Evolutionary conservation across 37 sponge, comb jelly and placozoan species (phyloP).

Genomic region (Corticium candelabrum): DNA sequence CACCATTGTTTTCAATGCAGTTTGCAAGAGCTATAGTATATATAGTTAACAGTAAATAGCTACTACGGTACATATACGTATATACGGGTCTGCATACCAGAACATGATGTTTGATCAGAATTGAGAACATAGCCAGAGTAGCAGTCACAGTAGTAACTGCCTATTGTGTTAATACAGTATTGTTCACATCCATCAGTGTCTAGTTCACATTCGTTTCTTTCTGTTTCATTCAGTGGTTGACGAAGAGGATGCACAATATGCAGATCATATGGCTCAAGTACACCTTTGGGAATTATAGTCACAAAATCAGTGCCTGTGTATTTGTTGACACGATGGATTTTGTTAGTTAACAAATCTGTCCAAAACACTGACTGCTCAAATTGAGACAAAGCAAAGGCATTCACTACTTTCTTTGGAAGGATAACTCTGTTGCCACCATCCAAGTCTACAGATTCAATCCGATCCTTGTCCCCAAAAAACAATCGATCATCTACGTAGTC

Average conservation of each 20-base stretch:
- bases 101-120: not conserved
- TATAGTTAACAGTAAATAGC: too few species aligned
- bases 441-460: not conserved
- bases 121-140: not conserved
- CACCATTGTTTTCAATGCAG: too few species aligned
- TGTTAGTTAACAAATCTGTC: not conserved
- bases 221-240: not conserved
- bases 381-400: not conserved
- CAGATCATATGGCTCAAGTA: not conserved
- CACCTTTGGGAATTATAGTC: not conserved
- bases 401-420: not conserved
- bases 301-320: not conserved
- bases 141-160: not conserved
- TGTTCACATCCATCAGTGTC: slow-evolving; percentile 1
- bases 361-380: not conserved
- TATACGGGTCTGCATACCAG: too few species aligned
- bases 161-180: not conserved
- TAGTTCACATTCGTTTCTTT: not conserved
- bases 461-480: not conserved
- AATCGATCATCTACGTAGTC: not conserved
- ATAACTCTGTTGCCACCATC: not conserved
- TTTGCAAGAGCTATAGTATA: too few species aligned
- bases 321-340: not conserved
- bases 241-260: not conserved
- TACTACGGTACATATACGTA: too few species aligned